Conservation (phyloP, 2,797 vertebrate genomes). For the Rachycentron canadum region DNA sequence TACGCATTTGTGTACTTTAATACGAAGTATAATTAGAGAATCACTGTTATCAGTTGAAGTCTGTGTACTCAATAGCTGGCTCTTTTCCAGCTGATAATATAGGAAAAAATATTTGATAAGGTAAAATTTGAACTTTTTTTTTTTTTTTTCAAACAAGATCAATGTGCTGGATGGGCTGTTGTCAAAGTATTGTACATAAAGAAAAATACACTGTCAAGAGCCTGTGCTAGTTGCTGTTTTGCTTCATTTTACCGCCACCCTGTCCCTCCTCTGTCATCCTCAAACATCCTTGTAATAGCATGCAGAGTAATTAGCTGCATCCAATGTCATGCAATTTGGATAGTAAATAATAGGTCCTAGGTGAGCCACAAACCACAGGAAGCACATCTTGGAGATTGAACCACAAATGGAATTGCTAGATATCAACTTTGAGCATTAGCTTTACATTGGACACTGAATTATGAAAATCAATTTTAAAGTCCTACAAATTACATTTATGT, state of each 20-base stretch:
- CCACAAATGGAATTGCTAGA: background rate
- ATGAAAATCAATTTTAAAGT: background rate
- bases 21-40: slow-evolving; percentile 38
- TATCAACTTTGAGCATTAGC: background rate
- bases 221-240: background rate
- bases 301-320: background rate
- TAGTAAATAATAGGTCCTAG: background rate
- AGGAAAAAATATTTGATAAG: background rate
- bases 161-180: background rate
- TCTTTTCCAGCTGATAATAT: slow-evolving; percentile 12
- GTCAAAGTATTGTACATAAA: background rate
- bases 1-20: slow-evolving; percentile 53
- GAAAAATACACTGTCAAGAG: background rate
- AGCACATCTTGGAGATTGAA: background rate
- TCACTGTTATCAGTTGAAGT: slow-evolving; percentile 27
- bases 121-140: background rate
- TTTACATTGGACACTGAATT: background rate
- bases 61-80: slow-evolving; percentile 14
- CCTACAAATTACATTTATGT: background rate
- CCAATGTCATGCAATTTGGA: background rate
- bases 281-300: background rate
- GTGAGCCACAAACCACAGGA: background rate
- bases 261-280: background rate
- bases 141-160: background rate
- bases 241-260: background rate